Evolutionary conservation across 1,140 invertebrate species (phyloP).

Genomic region (Cotesia glomerata): DNA sequence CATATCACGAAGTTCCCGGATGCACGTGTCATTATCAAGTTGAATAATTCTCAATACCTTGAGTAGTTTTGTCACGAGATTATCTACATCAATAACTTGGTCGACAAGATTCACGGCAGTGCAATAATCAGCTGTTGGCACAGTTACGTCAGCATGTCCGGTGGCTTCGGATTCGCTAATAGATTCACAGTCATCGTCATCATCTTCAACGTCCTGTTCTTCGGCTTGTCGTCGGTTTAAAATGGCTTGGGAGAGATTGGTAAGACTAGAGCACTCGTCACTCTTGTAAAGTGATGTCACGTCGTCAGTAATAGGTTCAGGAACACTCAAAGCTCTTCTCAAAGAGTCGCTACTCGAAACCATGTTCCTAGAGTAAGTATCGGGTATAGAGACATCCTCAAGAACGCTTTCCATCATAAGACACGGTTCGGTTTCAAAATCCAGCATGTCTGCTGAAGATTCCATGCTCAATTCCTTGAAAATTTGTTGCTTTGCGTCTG

Average conservation of each 20-base stretch:
- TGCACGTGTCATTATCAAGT: conserved; percentile 71
- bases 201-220: conserved; percentile 55
- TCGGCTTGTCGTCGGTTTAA: conserved; percentile 52
- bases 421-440: conserved; percentile 80
- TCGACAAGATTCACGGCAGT: conserved; percentile 67
- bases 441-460: conserved; percentile 72
- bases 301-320: conserved; percentile 52
- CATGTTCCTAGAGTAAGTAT: conserved; percentile 74
- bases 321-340: conserved; percentile 53
- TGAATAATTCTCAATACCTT: conserved; percentile 77
- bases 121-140: conserved; percentile 53
- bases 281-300: conserved; percentile 37
- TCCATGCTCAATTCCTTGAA: conserved; percentile 59
- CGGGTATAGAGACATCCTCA: conserved; percentile 70
- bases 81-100: conserved; percentile 78
- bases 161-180: conserved; percentile 53
- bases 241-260: conserved; percentile 59
- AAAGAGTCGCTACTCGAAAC: conserved; percentile 67
- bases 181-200: conserved; percentile 57
- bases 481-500: conserved; percentile 43
- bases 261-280: conserved; percentile 56
- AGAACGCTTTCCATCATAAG: conserved; percentile 78
- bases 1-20: conserved; percentile 68
- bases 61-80: conserved; percentile 74
- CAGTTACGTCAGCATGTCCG: conserved; percentile 48